phyloP scores from a whole-genome alignment of 2,113 vertebrate genomes.

The Panthera leo region DNA sequence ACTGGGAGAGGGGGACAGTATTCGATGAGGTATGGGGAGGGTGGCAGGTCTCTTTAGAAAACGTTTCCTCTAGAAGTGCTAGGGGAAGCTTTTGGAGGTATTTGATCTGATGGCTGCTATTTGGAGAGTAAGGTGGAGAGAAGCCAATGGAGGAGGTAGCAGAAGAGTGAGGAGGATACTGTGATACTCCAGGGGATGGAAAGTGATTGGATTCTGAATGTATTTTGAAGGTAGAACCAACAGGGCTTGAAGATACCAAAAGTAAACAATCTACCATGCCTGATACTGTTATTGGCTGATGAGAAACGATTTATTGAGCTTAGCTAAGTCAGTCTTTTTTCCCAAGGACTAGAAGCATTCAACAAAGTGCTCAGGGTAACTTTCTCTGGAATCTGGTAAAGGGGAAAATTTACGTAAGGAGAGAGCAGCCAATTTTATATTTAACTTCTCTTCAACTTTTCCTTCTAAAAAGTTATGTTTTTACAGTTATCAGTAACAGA shows the following conservation, averaged over 20 bases:
- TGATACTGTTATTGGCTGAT: slow-evolving; percentile 10
- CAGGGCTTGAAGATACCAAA: not conserved
- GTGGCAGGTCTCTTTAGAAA: not conserved
- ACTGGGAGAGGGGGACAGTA: rapidly evolving
- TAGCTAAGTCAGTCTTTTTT: not conserved
- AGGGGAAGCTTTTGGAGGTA: not conserved
- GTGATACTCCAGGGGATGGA: not conserved
- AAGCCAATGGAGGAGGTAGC: not conserved
- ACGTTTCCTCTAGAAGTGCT: not conserved
- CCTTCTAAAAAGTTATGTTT: slow-evolving; percentile 34
- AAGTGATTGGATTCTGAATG: not conserved
- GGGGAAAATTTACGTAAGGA: not conserved
- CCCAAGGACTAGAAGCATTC: not conserved
- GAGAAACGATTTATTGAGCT: not conserved
- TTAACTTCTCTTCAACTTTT: slow-evolving; percentile 39
- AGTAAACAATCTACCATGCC: not conserved
- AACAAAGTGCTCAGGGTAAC: not conserved
- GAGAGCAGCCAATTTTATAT: not conserved
- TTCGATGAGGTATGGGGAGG: not conserved
- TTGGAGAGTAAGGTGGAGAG: not conserved
- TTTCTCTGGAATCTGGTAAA: slow-evolving; percentile 13
- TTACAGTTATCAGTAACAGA: slow-evolving; percentile 20
- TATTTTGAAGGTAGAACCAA: not conserved
- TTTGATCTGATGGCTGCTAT: not conserved
- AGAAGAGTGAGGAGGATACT: not conserved